Percentiles rank a stretch among this genome's conserved stretches.
Conservation (phyloP, 2,113 vertebrate genomes). For the Pristiophorus japonicus region DNA sequence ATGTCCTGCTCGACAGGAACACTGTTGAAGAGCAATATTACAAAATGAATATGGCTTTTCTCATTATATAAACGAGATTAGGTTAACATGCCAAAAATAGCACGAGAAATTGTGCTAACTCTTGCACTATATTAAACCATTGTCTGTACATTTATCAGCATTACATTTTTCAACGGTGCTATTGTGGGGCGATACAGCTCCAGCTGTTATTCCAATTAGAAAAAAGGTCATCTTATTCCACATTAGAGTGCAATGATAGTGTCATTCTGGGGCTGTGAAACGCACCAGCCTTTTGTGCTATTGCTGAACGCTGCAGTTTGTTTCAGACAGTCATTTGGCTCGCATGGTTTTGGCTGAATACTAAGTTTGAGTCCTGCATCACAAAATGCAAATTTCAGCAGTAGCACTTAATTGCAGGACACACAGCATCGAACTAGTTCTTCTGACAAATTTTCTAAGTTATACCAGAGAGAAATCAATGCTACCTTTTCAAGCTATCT, state of each 20-base stretch:
- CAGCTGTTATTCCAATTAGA: slow-evolving; percentile 1
- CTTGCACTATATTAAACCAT: not conserved
- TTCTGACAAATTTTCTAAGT: not conserved
- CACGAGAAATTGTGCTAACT: not conserved
- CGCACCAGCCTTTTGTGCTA: not conserved
- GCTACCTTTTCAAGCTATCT: not conserved
- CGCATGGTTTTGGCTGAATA: not conserved
- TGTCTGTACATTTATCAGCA: not conserved
- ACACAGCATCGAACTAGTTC: not conserved
- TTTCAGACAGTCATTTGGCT: not conserved
- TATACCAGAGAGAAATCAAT: not conserved
- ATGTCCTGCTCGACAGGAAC: not conserved
- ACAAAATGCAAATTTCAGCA: not conserved
- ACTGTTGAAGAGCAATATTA: not conserved
- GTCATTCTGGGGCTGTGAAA: not conserved
- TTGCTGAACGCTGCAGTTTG: not conserved
- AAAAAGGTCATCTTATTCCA: not conserved
- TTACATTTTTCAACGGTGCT: not conserved
- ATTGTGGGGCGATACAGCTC: not conserved
- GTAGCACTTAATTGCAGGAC: not conserved
- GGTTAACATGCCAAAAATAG: not conserved
- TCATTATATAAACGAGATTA: not conserved
- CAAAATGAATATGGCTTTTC: too few species aligned
- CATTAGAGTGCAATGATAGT: not conserved
- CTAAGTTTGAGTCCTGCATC: not conserved